Percentiles rank a stretch among this genome's conserved stretches.
These are phyloP conservation scores for Bothrops alternatus DNA, from an alignment of 2,797 vertebrate species.

Conservation along the genomic window DNA sequence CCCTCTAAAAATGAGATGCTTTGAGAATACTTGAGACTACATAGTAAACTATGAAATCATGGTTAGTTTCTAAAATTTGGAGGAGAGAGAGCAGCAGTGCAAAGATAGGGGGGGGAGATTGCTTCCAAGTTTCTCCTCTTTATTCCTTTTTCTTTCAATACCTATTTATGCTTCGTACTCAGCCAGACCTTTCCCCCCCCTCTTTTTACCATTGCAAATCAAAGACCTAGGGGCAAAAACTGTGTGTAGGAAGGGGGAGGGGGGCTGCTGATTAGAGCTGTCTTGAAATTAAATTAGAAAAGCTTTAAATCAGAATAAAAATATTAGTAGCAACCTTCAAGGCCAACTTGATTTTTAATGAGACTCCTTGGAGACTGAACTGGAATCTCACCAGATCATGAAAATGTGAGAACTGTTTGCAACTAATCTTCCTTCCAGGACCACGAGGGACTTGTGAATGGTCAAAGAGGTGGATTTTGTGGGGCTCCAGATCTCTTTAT, in stretches of 20 bases:
- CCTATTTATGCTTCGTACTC: neutral
- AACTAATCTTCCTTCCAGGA: neutral
- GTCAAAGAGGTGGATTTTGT: slow-evolving; percentile 6
- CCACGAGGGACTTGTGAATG: neutral
- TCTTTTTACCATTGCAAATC: slow-evolving; percentile 41
- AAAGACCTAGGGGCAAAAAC: slow-evolving; percentile 32
- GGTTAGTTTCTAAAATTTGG: slow-evolving; percentile 9
- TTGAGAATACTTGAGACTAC: slow-evolving; percentile 52
- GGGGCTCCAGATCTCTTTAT: neutral
- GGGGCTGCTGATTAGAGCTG: slow-evolving; percentile 46
- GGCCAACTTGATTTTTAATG: slow-evolving; percentile 43
- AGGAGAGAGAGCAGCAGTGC: neutral
- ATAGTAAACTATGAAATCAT: slow-evolving; percentile 50
- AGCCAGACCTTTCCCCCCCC: neutral
- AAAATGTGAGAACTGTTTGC: slow-evolving; percentile 8
- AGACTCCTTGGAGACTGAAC: slow-evolving; percentile 32
- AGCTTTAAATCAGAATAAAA: slow-evolving; percentile 46
- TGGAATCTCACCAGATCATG: slow-evolving; percentile 29
- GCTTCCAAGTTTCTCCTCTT: neutral
- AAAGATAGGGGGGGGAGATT: neutral
- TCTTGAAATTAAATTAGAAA: slow-evolving; percentile 58
- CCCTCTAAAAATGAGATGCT: neutral
- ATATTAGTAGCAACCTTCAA: slow-evolving; percentile 44
- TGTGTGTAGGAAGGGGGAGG: neutral
- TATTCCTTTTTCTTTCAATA: neutral